Evolutionary conservation across 2,113 vertebrate genomes (phyloP), one percentile per base, ranked within the genome.

Genomic region (Xiphophorus maculatus): DNA sequence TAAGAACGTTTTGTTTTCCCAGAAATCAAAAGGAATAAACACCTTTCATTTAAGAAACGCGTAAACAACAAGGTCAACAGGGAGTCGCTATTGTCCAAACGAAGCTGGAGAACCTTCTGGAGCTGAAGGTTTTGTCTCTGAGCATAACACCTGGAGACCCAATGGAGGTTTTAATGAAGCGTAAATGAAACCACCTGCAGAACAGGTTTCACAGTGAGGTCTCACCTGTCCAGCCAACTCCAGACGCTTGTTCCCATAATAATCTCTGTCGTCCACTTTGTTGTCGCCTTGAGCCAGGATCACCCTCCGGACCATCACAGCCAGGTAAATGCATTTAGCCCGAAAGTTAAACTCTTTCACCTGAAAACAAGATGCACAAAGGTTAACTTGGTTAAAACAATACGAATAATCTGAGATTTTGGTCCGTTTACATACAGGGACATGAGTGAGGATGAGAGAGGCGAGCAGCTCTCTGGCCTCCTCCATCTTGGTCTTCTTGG

Each of bases 311-410:
- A 99, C 97, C 98, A 99, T 99, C 82, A 99, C 98, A 8, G 98
- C 98, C 30, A 97, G 95, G 88, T 99, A 99, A 84, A 99, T 97
- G 74, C 98, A 99, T 83, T 99, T 99, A 1, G 98, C 96, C 83
- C 98, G 94, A 86, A 99, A 99, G 89, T 99, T 97, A 93, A 99
- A 99, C 84, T 99, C 98, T 83, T 99, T 99, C 17, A 99, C 98
- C 98, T 99, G 74, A 13, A 89, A 80, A 61, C 32, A 71, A 51
- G 48, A 71, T 0, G 28, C 1, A 27, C 11, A 66, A 37, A 40
- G 4, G 2, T n/a, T n/a, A 58, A n/a, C 7, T n/a, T 25, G 37
- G 22, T 14, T 5, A 66, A 7, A 27, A 15, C 9, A 1, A 22
- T 1, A 22, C 0, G 30, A 13, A 19, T 25, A 25, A 17, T 11